phyloP scores from a whole-genome alignment of 2,888 invertebrate genomes.

The Nineta flava region DNA sequence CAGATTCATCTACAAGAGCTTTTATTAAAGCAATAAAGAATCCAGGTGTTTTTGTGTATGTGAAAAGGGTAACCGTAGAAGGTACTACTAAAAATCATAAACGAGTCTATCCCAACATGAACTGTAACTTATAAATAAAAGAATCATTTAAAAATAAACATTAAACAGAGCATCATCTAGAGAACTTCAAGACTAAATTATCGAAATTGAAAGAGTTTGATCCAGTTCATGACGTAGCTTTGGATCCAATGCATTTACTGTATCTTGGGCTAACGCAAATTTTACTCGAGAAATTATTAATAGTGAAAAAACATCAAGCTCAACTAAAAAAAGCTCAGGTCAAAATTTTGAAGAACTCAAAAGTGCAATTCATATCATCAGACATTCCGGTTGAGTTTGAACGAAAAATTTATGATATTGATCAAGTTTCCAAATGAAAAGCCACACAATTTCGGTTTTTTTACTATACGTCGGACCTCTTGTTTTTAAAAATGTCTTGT shows the following conservation, averaged over 20 bases:
- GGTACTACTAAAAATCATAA: conserved; percentile 9
- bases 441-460: conserved; percentile 14
- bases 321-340: not conserved
- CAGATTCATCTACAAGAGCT: conserved; percentile 10
- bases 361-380: not conserved
- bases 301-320: not conserved
- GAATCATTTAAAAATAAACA: conserved; percentile 10
- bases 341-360: not conserved
- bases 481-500: conserved; percentile 9
- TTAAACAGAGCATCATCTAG: conserved; percentile 10
- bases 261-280: conserved; percentile 10
- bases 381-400: conserved; percentile 12
- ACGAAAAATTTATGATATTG: conserved; percentile 11
- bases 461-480: conserved; percentile 5
- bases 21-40: conserved; percentile 10
- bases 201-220: not conserved
- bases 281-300: conserved; percentile 9
- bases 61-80: conserved; percentile 10
- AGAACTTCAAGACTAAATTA: conserved; percentile 5
- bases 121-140: conserved; percentile 9
- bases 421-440: conserved; percentile 11
- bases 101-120: conserved; percentile 10
- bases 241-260: conserved; percentile 11
- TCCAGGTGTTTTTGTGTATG: conserved; percentile 10
- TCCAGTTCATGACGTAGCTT: conserved; percentile 7